Conservation (phyloP, 2,888 invertebrate genomes). For the Ennomos erosarius region DNA sequence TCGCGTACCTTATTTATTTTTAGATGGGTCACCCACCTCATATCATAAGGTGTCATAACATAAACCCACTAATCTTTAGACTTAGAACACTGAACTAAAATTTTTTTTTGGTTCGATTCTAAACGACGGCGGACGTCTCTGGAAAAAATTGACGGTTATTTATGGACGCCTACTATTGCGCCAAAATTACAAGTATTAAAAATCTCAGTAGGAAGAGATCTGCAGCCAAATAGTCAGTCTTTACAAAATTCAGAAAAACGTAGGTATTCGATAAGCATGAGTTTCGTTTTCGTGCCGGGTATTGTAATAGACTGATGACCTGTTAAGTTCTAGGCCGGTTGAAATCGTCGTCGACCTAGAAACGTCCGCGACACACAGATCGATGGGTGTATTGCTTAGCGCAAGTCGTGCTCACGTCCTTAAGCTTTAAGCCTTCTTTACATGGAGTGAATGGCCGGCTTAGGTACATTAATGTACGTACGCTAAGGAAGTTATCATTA, state of each 20-base stretch:
- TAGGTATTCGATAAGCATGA: too few species aligned
- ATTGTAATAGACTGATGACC: slow-evolving; percentile 34
- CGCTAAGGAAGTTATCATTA: too few species aligned
- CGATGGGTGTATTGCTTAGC: slow-evolving; percentile 49
- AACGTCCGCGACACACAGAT: slow-evolving; percentile 64
- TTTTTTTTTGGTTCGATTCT: slow-evolving; percentile 41
- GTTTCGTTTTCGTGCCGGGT: too few species aligned
- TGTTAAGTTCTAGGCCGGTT: slow-evolving; percentile 40
- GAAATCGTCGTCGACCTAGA: slow-evolving; percentile 65
- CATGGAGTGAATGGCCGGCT: slow-evolving; percentile 9
- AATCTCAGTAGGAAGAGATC: too few species aligned
- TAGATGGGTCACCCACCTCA: slow-evolving; percentile 42
- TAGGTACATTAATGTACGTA: too few species aligned
- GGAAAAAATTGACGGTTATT: slow-evolving; percentile 3
- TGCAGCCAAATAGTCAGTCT: too few species aligned
- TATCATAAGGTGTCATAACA: too few species aligned
- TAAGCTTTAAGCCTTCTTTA: slow-evolving; percentile 47
- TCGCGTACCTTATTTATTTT: slow-evolving; percentile 48
- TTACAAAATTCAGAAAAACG: too few species aligned
- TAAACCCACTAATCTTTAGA: too few species aligned
- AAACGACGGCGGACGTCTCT: not conserved
- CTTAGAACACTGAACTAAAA: slow-evolving; percentile 33
- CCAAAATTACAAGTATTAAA: too few species aligned
- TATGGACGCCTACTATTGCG: not conserved
- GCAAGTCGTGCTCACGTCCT: slow-evolving; percentile 47